Evolutionary conservation across 1,140 invertebrate species (phyloP), one percentile per base, ranked within the genome.

Genomic region (Atta texana): DNA sequence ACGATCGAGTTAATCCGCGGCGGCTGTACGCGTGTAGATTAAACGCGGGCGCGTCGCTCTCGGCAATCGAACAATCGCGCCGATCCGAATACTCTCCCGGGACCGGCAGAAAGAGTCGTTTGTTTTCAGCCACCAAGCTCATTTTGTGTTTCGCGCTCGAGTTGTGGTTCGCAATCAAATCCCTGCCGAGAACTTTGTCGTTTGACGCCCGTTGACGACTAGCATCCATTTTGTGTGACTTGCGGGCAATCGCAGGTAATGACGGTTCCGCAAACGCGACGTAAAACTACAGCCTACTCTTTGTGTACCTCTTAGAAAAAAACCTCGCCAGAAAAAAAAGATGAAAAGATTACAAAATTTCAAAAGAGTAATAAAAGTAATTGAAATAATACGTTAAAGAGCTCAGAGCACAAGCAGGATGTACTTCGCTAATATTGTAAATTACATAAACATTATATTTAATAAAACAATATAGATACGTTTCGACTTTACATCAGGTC

Each of bases 1-100:
- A 74, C 88, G 89, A 90, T 88, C 89, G 86, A 86, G 82, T 90
- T 90, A 90, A 90, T 88, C 86, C 89, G 80, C 76, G 80, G 63
- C 86, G 80, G 55, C 39, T 74, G 39, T 88, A 87, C 89, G 86
- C 88, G 78, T 91, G 85, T 91, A 88, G 86, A 88, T 89, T 84
- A 78, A 87, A 89, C 87, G 75, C 57, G 39, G 10, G 59, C 24
- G 78, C 53, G 49, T 12, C 31, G 1, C 28, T 39, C 68, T 28
- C 21, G 59, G 61, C 84, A 53, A 78, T 61, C 68, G 68, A 59
- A 74, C 68, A 74, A 84, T 84, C 69, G 39, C 80, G 68, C 80
- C 39, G 34, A 72, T 24, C 34, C 68, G 80, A 74, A 84, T 75
- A 61, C 39, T 84, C 80, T 74, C 69, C 24, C 39, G 80, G 57